Conservation (phyloP, 2,113 vertebrate species). For the Alces alces region DNA sequence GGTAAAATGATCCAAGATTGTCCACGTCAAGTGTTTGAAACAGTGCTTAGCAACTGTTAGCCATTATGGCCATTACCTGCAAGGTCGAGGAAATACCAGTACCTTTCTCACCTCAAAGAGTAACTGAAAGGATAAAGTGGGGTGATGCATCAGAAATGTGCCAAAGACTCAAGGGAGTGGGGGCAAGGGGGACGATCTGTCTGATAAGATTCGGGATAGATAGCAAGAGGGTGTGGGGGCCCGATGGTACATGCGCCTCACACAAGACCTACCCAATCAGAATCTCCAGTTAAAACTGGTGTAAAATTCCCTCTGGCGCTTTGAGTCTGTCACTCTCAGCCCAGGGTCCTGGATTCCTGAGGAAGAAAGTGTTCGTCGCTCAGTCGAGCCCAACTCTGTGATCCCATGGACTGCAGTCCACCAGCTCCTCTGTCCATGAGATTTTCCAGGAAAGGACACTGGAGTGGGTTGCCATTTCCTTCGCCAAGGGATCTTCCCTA, state of each 20-base stretch:
- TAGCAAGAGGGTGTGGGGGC: fast-evolving
- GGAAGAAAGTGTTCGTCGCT: neutral
- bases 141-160: neutral
- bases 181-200: neutral
- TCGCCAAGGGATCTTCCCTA: no score
- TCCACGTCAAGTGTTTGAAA: neutral
- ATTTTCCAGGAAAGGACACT: neutral
- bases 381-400: neutral
- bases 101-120: neutral
- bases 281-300: neutral
- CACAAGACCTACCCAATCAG: neutral
- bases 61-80: neutral
- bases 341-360: neutral
- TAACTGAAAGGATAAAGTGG: neutral
- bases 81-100: neutral
- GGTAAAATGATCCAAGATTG: neutral
- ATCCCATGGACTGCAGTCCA: neutral
- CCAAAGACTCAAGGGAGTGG: neutral
- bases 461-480: no score
- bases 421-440: neutral
- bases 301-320: neutral
- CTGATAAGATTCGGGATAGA: neutral
- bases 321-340: neutral
- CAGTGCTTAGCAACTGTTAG: neutral
- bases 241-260: neutral